Conservation (phyloP, 1,140 invertebrate genomes). For the Grapholita molesta region DNA sequence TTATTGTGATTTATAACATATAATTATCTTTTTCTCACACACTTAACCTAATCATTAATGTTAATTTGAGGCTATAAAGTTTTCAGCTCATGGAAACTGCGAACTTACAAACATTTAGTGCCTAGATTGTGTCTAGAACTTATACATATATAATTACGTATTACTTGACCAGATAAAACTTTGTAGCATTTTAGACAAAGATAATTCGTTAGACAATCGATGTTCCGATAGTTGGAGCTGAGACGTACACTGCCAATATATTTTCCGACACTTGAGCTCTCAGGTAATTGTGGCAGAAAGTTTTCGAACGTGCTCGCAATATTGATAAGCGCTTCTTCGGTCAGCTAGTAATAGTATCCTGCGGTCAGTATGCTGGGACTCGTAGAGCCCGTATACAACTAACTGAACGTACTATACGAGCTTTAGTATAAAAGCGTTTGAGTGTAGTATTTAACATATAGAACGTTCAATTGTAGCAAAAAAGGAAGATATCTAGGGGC, state of each 20-base stretch:
- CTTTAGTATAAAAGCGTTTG: background rate
- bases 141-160: no score
- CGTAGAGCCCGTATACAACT: slow-evolving; percentile 3
- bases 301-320: slow-evolving; percentile 69
- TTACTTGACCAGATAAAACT: background rate
- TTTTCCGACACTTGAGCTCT: slow-evolving; percentile 74
- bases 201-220: slow-evolving; percentile 44
- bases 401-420: background rate
- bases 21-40: no score
- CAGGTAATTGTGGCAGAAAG: slow-evolving; percentile 76
- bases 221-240: slow-evolving; percentile 50
- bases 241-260: slow-evolving; percentile 71
- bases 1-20: no score
- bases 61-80: no score
- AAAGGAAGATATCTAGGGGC: background rate
- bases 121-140: no score
- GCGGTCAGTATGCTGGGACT: background rate
- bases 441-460: background rate
- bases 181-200: slow-evolving; percentile 15
- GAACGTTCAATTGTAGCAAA: background rate
- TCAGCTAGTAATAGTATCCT: slow-evolving; percentile 10
- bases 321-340: slow-evolving; percentile 51
- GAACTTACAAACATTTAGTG: no score
- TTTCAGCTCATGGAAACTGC: no score
- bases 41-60: no score